Conservation (phyloP, 2,113 vertebrate species). For the Peromyscus polionotus region DNA sequence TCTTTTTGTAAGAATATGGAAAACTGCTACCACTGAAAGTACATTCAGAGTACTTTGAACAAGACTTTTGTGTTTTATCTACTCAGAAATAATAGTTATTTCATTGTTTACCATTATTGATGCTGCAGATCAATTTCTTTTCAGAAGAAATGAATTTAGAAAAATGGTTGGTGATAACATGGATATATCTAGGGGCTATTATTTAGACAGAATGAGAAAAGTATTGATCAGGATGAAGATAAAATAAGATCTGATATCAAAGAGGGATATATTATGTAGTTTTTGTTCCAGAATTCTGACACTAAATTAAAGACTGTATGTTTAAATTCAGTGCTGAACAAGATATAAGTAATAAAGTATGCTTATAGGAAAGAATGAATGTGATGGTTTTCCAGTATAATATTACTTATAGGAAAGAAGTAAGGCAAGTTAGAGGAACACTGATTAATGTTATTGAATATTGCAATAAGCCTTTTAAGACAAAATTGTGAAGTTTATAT, state of each 20-base stretch:
- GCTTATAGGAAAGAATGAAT: conserved; percentile 5
- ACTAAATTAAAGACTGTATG: background rate
- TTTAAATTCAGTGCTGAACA: conserved; percentile 30
- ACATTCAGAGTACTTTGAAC: background rate
- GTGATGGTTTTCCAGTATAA: background rate
- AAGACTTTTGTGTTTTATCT: background rate
- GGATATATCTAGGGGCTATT: background rate
- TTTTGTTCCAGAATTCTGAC: conserved; percentile 12
- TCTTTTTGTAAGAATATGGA: background rate
- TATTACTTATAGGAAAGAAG: background rate
- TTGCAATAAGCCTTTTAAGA: background rate
- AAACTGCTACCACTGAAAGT: background rate
- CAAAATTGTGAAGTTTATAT: conserved; percentile 24
- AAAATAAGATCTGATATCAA: background rate
- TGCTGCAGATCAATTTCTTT: background rate
- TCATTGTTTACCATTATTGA: background rate
- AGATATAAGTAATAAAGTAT: background rate
- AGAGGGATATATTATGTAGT: background rate
- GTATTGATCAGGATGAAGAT: background rate
- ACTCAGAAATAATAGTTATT: background rate
- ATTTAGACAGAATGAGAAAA: background rate
- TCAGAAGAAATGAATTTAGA: background rate
- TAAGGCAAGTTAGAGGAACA: background rate
- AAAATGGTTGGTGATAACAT: conserved; percentile 13
- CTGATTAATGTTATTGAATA: background rate